Base-by-base conservation (phyloP, 2,888 invertebrate species). In the Eulithis testata region DNA sequence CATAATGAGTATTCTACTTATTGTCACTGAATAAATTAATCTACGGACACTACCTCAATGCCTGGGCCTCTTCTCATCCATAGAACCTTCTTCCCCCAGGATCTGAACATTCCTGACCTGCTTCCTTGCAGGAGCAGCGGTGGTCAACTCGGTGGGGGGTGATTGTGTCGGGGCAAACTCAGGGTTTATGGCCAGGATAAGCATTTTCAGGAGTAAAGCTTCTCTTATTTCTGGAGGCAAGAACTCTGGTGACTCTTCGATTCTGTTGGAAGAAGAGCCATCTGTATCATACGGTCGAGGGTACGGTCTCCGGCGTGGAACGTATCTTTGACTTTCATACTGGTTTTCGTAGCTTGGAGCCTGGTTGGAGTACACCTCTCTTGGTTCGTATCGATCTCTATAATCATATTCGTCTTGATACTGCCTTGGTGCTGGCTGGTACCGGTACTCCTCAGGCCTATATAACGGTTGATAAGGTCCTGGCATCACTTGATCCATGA, bases 21-120 rank as follows among this genome's bases (percentile, higher is more conserved):
- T 70, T 72, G 76, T 77, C 73, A 72, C 69, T 68, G 70, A 72
- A 81, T 79, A 77, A 82, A 76, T 80, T 73, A 79, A 72, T 73
- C 72, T 78, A 80, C 70, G 60, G 57, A 62, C 76, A 76, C 68
- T 80, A 81, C 80, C 78, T 86, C 74, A 87, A 67, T 87, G 84
- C 67, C 85, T 85, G 70, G 82, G 80, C 68, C 88, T 84, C 74
- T 89, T 85, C 68, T 86, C 86, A 75, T 91, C 78, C 77, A 85
- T 77, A 69, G 93, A 75, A 66, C 94, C 80, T 64, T 95, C 95
- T 76, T 96, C 96, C 0, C 95, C 95, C 40, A 96, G 88, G 74
- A 96, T 96, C 83, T 96, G 96, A 36, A 96, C 95, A 80, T 96
- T 96, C 73, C 96, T 93, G 21, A 96, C 94, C 60, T 95, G 95